A percentile compares a stretch with the other conserved stretches of the same genome.
Evolutionary conservation across 2,888 invertebrate species (phyloP).

Genomic region (Pyrocoelia pectoralis): DNA sequence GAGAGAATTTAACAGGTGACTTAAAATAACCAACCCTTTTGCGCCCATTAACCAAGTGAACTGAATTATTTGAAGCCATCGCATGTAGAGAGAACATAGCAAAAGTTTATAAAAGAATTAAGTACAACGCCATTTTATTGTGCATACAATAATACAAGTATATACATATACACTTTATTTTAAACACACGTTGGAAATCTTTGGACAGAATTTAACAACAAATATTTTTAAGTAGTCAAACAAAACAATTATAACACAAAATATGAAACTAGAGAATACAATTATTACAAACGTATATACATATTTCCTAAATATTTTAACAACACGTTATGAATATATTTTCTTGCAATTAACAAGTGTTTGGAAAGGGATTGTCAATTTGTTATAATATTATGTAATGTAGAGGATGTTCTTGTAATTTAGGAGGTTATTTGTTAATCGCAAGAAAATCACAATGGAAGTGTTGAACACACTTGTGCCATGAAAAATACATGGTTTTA

Average conservation of each 20-base stretch:
- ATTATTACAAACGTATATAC: conserved; percentile 49
- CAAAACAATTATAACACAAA: conserved; percentile 56
- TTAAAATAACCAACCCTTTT: too few relatives aligned
- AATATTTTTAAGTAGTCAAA: conserved; percentile 59
- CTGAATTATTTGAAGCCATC: too few relatives aligned
- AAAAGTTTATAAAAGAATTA: conserved; percentile 29
- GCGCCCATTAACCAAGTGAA: too few relatives aligned
- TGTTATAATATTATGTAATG: not conserved
- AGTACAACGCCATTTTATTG: conserved; percentile 62
- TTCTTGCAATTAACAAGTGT: conserved; percentile 32
- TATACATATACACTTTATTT: conserved; percentile 62
- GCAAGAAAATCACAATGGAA: conserved; percentile 38
- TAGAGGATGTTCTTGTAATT: conserved; percentile 9
- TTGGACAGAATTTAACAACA: conserved; percentile 63
- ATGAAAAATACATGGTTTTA: conserved; percentile 49
- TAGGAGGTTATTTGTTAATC: conserved; percentile 14
- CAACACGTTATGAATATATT: conserved; percentile 39
- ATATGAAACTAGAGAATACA: conserved; percentile 49
- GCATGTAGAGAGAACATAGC: too few relatives aligned
- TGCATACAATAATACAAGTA: conserved; percentile 63
- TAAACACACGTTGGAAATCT: conserved; percentile 61
- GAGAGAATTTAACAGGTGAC: too few relatives aligned
- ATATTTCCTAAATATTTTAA: conserved; percentile 38
- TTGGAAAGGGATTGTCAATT: conserved; percentile 35
- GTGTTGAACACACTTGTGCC: conserved; percentile 40